A percentile compares a stretch with the other conserved stretches of the same genome.
Conservation (phyloP, 2,888 invertebrate species). For the Gerris lacustris region DNA sequence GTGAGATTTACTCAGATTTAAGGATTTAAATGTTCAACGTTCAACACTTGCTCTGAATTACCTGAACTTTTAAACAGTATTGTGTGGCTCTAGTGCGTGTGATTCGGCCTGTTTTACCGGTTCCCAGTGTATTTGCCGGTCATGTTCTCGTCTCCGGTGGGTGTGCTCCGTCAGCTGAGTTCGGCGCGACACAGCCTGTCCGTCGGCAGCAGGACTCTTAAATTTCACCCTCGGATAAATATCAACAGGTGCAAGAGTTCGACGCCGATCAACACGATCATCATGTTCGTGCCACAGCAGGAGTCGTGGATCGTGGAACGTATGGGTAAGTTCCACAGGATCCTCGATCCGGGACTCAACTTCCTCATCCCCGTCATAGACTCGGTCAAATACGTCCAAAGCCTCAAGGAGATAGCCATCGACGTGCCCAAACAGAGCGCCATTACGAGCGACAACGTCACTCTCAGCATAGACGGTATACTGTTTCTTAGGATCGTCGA, state of each 20-base stretch:
- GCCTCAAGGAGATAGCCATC: slow-evolving; percentile 96
- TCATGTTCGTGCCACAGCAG: slow-evolving; percentile 98
- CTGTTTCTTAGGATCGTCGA: slow-evolving; percentile 86
- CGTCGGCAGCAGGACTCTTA: not conserved
- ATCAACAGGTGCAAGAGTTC: slow-evolving; percentile 38
- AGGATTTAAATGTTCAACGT: no score
- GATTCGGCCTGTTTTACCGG: no score
- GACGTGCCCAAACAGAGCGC: slow-evolving; percentile 98
- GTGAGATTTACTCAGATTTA: no score
- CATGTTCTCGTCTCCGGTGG: not conserved
- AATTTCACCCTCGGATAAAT: not conserved
- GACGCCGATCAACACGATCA: slow-evolving; percentile 77
- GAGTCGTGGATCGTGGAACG: slow-evolving; percentile 97
- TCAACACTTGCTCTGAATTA: no score
- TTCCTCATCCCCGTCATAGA: slow-evolving; percentile 83
- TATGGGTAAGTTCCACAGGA: slow-evolving; percentile 92
- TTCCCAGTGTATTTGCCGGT: not conserved
- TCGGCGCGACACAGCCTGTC: not conserved
- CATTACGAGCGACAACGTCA: slow-evolving; percentile 92
- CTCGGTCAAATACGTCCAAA: slow-evolving; percentile 91
- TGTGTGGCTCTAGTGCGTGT: no score
- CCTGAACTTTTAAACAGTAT: no score
- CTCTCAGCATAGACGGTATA: slow-evolving; percentile 91
- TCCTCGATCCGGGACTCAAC: slow-evolving; percentile 90
- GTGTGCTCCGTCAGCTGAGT: not conserved